Percentiles rank a stretch among this genome's conserved stretches.
Conservation (phyloP, 2,113 vertebrate genomes). For the Triplophysa rosa region DNA sequence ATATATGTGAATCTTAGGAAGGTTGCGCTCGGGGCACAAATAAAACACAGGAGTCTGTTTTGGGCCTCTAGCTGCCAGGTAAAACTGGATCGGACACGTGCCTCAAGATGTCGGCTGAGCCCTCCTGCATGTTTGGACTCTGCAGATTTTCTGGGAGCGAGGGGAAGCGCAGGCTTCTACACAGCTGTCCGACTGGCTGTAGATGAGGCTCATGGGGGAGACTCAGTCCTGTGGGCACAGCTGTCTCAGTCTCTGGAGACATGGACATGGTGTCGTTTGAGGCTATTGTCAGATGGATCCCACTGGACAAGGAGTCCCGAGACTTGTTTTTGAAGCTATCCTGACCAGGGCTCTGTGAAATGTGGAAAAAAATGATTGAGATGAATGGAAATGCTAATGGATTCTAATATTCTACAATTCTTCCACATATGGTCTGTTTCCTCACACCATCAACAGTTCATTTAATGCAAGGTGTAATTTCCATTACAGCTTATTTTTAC, state of each 20-base stretch:
- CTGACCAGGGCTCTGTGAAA: constrained; percentile 74
- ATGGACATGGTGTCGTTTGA: constrained; percentile 72
- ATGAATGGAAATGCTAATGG: too few relatives aligned
- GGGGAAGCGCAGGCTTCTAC: constrained; percentile 76
- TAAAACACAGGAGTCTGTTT: background rate
- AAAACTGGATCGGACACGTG: constrained; percentile 86
- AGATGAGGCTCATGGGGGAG: background rate
- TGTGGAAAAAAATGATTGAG: too few relatives aligned
- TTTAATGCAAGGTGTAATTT: background rate
- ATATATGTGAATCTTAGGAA: background rate
- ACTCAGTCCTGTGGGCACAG: constrained; percentile 7
- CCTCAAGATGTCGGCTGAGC: constrained; percentile 82
- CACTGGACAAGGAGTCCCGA: constrained; percentile 75
- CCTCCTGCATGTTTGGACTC: constrained; percentile 59
- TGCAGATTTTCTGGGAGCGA: constrained; percentile 90
- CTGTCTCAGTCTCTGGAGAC: constrained; percentile 68
- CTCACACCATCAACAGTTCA: background rate
- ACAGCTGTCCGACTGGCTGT: constrained; percentile 69
- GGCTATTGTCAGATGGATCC: constrained; percentile 70
- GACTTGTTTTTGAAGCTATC: constrained; percentile 73
- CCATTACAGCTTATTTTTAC: background rate
- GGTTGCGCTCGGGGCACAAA: background rate
- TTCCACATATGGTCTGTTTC: too few relatives aligned
- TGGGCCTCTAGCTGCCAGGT: constrained; percentile 78
- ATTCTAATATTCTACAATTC: too few relatives aligned